Evolutionary conservation across 2,888 invertebrate species (phyloP), one percentile per base, ranked within the genome.

Genomic region (Phorcus lineatus): DNA sequence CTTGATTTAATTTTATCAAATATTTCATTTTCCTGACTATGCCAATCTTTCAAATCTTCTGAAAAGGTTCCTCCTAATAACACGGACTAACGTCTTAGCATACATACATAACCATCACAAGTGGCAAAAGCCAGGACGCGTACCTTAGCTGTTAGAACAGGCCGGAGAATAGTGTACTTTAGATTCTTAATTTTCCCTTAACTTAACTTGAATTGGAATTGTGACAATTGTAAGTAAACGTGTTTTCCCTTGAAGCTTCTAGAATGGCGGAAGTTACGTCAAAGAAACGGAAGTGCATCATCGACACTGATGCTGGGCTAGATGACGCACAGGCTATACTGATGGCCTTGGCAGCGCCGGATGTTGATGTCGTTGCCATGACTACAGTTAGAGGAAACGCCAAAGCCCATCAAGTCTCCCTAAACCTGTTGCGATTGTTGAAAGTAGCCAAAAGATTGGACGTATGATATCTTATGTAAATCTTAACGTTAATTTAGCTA

Each of bases 361-460:
- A 92, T 82, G 90, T 95, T 19, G 90, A 95, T 86, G 91, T 97
- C 70, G 91, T 96, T 74, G 97, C 94, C 96, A 83, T 90, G 36
- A 88, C 88, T 1, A 94, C 96, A 75, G 95, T 95, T 6, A 95
- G 96, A 22, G 92, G 91, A 13, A 92, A 92, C 81, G 82, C 87
- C 0, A 66, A 76, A 17, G 81, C 84, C 3, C 55, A 81, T 1
- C 89, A 91, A 82, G 89, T 88, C 16, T 80, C 86, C 0, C 76
- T 77, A 40, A 92, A 92, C 82, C 88, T 90, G 9, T 82, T 91
- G 36, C 82, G 90, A 19, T 77, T 91, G 2, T 83, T 92, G 22
- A 83, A 87, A 77, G 82, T 87, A 1, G 86, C 84, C 0, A 81
- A 86, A 62, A 81, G 86, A 53, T 80, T 86, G 2, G 87, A 90